Base-by-base conservation (phyloP, 2,113 vertebrate species). In the Datnioides undecimradiatus region DNA sequence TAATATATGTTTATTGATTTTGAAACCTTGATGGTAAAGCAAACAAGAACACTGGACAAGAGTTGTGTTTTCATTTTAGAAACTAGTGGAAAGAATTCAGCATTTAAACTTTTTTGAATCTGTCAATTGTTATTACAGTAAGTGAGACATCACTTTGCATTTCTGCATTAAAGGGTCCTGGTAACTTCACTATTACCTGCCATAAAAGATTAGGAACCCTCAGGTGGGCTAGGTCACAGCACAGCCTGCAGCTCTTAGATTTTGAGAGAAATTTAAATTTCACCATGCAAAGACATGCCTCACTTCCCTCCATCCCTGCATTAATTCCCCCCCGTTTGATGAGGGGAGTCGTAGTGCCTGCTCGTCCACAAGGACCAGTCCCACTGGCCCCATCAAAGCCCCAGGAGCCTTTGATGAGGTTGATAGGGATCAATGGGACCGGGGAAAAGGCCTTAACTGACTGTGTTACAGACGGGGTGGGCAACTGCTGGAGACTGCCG, bases 361-460 rank as follows among this genome's bases (percentile, higher is more conserved):
- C 75, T 86, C 63, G 76, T 89, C 87, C 79, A 31, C 78, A 66
- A 23, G 59, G 85, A 89, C 91, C 83, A 55, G 92, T 91, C 92
- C 80, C 60, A 2, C 90, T 11, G 85, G 78, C 88, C 80, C 81
- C 90, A 80, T 92, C 88, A 92, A 90, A 90, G 91, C 85, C 83
- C 80, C 5, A 41, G 76, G 82, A 79, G 76, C 82, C 92, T 94
- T 95, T 94, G 91, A 92, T 86, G 91, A 43, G 78, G 57, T 41
- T 94, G 92, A 94, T 94, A 92, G 91, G 86, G 88, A 92, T 94
- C 92, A 93, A 84, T 90, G 84, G 79, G 59, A 88, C 69, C 76
- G 79, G 82, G 88, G 87, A 90, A 92, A 82, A 91, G 83, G 63
- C 68, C 86, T 79, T 91, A 92, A 90, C 85, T 66, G 90, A 88